Percentiles rank a stretch among this genome's conserved stretches.
These are phyloP conservation scores for Penaeus vannamei DNA, from an alignment of 1,140 invertebrate species.

Conservation along the genomic window DNA sequence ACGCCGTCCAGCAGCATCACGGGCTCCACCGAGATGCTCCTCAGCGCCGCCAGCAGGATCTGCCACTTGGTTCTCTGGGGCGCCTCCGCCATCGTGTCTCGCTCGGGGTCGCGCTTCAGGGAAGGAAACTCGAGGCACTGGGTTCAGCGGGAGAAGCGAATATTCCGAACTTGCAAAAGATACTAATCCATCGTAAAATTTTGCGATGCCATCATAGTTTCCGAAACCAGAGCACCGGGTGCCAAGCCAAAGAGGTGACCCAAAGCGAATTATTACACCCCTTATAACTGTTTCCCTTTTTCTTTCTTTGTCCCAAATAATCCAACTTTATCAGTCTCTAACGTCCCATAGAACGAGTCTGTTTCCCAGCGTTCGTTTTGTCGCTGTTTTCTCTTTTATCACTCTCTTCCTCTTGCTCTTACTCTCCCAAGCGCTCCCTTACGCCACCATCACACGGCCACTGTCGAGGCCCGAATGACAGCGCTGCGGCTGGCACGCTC, in stretches of 20 bases:
- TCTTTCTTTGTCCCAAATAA: too few relatives aligned
- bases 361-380: too few relatives aligned
- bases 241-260: neutral
- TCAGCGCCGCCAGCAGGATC: conserved; percentile 36
- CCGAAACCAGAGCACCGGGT: neutral
- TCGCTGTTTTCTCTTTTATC: too few relatives aligned
- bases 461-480: conserved; percentile 31
- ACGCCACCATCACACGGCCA: neutral
- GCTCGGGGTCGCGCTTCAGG: too few relatives aligned
- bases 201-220: conserved; percentile 7
- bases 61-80: conserved; percentile 34
- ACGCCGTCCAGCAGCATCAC: conserved; percentile 66
- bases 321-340: too few relatives aligned
- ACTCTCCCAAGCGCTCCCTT: too few relatives aligned
- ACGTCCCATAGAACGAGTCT: too few relatives aligned
- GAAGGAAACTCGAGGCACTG: too few relatives aligned
- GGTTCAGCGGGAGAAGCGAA: too few relatives aligned
- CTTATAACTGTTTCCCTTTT: too few relatives aligned
- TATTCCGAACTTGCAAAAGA: neutral
- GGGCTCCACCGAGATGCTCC: conserved; percentile 64
- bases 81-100: neutral
- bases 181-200: neutral
- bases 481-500: neutral
- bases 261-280: too few relatives aligned
- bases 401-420: too few relatives aligned